These are phyloP conservation scores for Paradoxurus hermaphroditus DNA, from an alignment of 2,113 vertebrate species.

Conservation along the genomic window DNA sequence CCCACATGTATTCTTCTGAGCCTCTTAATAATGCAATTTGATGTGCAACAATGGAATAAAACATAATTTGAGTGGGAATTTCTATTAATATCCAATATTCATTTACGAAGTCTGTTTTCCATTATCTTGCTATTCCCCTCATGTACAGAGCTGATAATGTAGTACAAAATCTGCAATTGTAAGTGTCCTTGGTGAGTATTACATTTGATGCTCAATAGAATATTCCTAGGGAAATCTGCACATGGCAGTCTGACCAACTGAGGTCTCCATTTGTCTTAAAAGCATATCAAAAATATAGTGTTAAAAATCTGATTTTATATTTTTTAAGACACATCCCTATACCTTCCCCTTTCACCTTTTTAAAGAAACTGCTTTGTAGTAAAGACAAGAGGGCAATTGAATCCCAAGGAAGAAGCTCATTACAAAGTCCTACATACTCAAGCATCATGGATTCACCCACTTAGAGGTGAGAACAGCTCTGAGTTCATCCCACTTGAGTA, in stretches of 20 bases:
- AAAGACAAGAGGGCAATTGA: neutral
- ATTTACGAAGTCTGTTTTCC: conserved; percentile 51
- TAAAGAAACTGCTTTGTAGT: neutral
- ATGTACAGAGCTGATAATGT: conserved; percentile 16
- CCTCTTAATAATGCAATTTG: conserved; percentile 10
- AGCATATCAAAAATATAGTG: neutral
- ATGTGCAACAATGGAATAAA: conserved; percentile 56
- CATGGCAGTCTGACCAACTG: neutral
- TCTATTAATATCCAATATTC: conserved; percentile 50
- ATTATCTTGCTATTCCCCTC: conserved; percentile 40
- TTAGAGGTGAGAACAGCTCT: neutral
- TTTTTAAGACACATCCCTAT: neutral
- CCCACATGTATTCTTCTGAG: neutral
- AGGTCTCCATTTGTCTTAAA: neutral
- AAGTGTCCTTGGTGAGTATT: neutral
- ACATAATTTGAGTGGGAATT: conserved; percentile 57
- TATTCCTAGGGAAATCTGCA: conserved; percentile 11
- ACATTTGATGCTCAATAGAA: neutral
- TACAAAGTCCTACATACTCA: neutral
- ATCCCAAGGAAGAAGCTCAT: neutral
- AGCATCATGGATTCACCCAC: neutral
- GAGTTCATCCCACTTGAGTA: conserved; percentile 16
- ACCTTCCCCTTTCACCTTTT: neutral
- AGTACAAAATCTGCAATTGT: conserved; percentile 52
- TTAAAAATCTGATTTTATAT: neutral